Conservation (phyloP, 2,888 invertebrate genomes). For the Euplexia lucipara region DNA sequence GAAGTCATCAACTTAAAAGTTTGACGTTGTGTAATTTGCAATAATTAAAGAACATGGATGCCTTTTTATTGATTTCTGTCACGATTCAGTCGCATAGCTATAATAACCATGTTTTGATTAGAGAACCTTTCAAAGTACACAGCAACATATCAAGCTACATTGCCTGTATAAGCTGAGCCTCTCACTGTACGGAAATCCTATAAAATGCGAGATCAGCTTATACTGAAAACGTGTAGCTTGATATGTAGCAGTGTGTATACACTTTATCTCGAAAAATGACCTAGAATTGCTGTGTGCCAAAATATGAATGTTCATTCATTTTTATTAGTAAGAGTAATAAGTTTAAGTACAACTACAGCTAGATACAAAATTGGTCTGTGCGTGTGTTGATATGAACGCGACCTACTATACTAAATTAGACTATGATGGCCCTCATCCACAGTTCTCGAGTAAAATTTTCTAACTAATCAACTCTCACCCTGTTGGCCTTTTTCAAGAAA, state of each 20-base stretch:
- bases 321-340: slow-evolving; percentile 50
- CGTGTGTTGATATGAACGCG: slow-evolving; percentile 61
- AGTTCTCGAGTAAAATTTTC: slow-evolving; percentile 57
- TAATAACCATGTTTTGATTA: not conserved
- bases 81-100: slow-evolving; percentile 15
- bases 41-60: not conserved
- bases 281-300: slow-evolving; percentile 21
- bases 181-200: too few species aligned
- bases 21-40: not conserved
- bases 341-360: slow-evolving; percentile 71
- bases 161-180: too few species aligned
- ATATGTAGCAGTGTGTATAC: too few species aligned
- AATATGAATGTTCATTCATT: slow-evolving; percentile 50
- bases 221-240: too few species aligned
- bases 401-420: slow-evolving; percentile 64
- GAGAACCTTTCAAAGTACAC: not conserved
- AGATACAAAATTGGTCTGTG: slow-evolving; percentile 67
- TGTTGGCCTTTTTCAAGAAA: slow-evolving; percentile 39
- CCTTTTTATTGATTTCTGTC: slow-evolving; percentile 10
- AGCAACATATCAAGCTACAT: too few species aligned
- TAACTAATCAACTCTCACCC: slow-evolving; percentile 55
- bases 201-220: too few species aligned
- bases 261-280: slow-evolving; percentile 1
- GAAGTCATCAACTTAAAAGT: too few species aligned
- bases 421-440: slow-evolving; percentile 59